Evolutionary conservation across 2,113 vertebrate genomes (phyloP).

Genomic region (Coracopsis vasa): DNA sequence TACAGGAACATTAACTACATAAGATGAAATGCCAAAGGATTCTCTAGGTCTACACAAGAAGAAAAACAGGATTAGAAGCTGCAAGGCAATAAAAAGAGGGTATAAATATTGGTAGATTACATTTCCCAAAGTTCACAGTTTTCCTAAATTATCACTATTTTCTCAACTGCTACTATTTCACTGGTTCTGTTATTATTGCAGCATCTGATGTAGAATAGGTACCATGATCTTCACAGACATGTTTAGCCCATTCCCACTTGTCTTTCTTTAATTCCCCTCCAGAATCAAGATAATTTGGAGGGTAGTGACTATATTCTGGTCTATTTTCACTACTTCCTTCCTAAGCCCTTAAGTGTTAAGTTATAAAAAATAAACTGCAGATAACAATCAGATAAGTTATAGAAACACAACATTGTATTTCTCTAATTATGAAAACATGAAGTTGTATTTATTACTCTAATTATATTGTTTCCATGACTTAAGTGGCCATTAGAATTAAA

Average conservation of each 20-base stretch:
- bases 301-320: not conserved
- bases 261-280: not conserved
- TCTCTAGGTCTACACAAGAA: not conserved
- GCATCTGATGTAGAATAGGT: not conserved
- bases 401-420: not conserved
- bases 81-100: not conserved
- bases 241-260: not conserved
- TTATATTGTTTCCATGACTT: conserved; percentile 10
- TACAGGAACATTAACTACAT: accelerated
- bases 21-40: not conserved
- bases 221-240: not conserved
- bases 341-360: not conserved
- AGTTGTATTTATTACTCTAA: conserved; percentile 32
- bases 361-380: not conserved
- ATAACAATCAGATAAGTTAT: not conserved
- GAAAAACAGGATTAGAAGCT: not conserved
- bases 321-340: not conserved
- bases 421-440: conserved; percentile 20
- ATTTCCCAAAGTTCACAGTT: not conserved
- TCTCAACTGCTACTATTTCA: not conserved
- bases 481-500: conserved; percentile 29
- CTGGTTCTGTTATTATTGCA: not conserved
- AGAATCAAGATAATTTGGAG: not conserved
- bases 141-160: not conserved
- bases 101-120: not conserved